Evolutionary conservation across 2,797 vertebrate genomes (phyloP).

Genomic region (Artibeus jamaicensis): DNA sequence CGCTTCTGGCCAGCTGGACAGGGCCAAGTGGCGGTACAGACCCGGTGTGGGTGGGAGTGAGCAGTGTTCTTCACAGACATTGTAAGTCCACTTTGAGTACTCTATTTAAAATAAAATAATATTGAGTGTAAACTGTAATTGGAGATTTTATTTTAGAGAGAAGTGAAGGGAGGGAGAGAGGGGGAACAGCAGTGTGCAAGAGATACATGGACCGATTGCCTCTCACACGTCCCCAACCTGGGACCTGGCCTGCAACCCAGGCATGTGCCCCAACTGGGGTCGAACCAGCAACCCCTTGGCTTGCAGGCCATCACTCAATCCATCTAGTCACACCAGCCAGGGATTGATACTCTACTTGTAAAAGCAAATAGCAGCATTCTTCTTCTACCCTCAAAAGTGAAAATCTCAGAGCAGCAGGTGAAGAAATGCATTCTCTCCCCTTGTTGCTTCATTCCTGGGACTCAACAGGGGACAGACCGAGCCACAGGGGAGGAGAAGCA

Average conservation of each 20-base stretch:
- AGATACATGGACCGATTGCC: not conserved
- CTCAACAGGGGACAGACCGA: not conserved
- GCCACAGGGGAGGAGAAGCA: not conserved
- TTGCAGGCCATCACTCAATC: not conserved
- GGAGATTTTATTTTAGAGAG: too few species aligned
- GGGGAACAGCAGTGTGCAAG: not conserved
- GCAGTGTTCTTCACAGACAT: conserved; percentile 41
- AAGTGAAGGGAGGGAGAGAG: too few species aligned
- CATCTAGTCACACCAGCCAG: not conserved
- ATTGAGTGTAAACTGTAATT: too few species aligned
- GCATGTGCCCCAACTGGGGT: not conserved
- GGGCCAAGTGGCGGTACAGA: not conserved
- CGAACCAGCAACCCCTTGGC: not conserved
- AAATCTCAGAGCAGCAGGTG: not conserved
- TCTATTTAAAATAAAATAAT: not conserved
- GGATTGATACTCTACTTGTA: conserved; percentile 51
- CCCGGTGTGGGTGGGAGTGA: conserved; percentile 52
- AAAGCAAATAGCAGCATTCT: conserved; percentile 17
- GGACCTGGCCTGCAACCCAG: not conserved
- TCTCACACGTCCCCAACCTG: not conserved
- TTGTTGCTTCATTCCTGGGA: not conserved
- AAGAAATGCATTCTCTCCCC: not conserved
- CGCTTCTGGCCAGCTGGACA: not conserved
- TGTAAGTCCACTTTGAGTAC: conserved; percentile 51
- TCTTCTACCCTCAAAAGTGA: not conserved